phyloP scores from a whole-genome alignment of 2,888 invertebrate genomes.

The Tenthredo distinguenda region DNA sequence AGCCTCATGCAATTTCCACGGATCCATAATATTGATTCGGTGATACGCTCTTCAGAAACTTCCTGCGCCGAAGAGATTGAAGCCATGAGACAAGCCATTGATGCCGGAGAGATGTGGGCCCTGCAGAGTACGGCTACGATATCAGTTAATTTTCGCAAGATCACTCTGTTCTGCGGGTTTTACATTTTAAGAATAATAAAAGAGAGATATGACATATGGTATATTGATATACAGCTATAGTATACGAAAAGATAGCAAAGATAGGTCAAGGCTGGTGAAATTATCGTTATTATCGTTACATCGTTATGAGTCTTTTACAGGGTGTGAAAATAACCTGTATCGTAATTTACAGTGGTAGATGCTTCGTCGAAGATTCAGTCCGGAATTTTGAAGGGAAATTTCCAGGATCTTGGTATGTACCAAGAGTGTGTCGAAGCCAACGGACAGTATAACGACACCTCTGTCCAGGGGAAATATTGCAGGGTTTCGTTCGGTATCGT shows the following conservation, averaged over 20 bases:
- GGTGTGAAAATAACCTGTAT: background rate
- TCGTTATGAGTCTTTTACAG: background rate
- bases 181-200: background rate
- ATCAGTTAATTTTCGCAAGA: background rate
- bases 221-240: background rate
- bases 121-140: background rate
- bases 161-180: background rate
- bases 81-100: background rate
- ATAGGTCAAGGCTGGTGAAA: background rate
- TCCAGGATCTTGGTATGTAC: slow-evolving; percentile 77
- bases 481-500: slow-evolving; percentile 39
- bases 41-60: background rate
- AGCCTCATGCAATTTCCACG: background rate
- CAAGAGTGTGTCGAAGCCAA: slow-evolving; percentile 75
- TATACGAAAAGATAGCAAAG: background rate
- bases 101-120: background rate
- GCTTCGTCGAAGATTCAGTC: slow-evolving; percentile 78
- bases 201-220: background rate
- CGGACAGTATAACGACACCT: slow-evolving; percentile 58
- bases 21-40: background rate
- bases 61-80: background rate
- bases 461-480: slow-evolving; percentile 76
- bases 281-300: background rate
- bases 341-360: slow-evolving; percentile 77
- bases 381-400: slow-evolving; percentile 77